Percentiles rank a stretch among this genome's conserved stretches.
Conservation (phyloP, 1,140 invertebrate genomes). For the Polypedilum pembai region DNA sequence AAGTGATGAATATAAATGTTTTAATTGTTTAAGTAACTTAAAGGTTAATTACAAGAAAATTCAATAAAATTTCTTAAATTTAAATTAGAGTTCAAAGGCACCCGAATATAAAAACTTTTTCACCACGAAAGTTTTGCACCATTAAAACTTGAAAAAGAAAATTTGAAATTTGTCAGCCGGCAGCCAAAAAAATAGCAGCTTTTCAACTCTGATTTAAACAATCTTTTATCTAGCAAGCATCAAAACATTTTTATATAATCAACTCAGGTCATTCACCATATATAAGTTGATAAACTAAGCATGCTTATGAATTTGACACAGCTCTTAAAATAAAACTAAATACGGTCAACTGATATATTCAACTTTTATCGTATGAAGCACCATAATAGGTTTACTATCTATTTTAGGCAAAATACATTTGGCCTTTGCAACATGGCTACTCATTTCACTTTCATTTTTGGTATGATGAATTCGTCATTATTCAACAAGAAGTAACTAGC, state of each 20-base stretch:
- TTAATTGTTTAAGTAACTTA: not conserved
- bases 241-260: too few relatives aligned
- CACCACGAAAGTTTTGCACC: too few relatives aligned
- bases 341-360: not conserved
- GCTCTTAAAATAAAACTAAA: not conserved
- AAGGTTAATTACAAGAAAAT: too few relatives aligned
- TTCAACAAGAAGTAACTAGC: not conserved
- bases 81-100: too few relatives aligned
- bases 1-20: not conserved
- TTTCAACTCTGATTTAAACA: too few relatives aligned
- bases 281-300: not conserved
- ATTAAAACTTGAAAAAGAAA: too few relatives aligned
- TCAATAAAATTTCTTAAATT: too few relatives aligned
- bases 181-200: too few relatives aligned
- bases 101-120: too few relatives aligned
- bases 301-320: not conserved
- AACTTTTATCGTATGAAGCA: not conserved
- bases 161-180: too few relatives aligned
- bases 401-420: not conserved
- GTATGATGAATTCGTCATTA: conserved; percentile 12
- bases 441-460: conserved; percentile 14
- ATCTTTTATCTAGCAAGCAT: too few relatives aligned
- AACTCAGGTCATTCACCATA: too few relatives aligned
- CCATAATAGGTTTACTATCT: conserved; percentile 4
- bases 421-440: conserved; percentile 8